Evolutionary conservation across 2,113 vertebrate species (phyloP).

Genomic region (Bungarus multicinctus): DNA sequence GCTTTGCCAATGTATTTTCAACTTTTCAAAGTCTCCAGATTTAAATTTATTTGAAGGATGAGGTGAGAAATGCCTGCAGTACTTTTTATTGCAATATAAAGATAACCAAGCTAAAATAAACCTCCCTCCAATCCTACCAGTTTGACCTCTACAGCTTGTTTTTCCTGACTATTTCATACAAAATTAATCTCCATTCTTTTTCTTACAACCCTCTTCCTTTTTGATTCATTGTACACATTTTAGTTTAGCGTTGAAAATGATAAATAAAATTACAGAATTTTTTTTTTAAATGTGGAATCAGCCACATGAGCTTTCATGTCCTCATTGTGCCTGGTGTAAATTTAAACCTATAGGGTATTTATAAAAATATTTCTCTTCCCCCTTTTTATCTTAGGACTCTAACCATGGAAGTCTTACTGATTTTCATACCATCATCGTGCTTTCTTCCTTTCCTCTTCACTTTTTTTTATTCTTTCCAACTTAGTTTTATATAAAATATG

Average conservation of each 20-base stretch:
- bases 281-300: not conserved
- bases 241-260: not conserved
- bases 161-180: not conserved
- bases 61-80: not conserved
- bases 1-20: not conserved
- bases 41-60: not conserved
- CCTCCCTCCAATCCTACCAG: not conserved
- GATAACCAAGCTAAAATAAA: not conserved
- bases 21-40: not conserved
- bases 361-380: not conserved
- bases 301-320: not conserved
- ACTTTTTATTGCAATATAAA: not conserved
- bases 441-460: not conserved
- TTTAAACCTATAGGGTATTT: not conserved
- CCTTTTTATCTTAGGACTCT: not conserved
- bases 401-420: not conserved
- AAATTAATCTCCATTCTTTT: not conserved
- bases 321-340: not conserved
- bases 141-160: not conserved
- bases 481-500: not conserved
- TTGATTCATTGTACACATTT: not conserved
- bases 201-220: not conserved
- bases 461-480: not conserved
- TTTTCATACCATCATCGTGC: not conserved
- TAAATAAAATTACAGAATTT: not conserved